Conservation (phyloP, 2,888 invertebrate genomes). For the Cremastinae sp. region DNA sequence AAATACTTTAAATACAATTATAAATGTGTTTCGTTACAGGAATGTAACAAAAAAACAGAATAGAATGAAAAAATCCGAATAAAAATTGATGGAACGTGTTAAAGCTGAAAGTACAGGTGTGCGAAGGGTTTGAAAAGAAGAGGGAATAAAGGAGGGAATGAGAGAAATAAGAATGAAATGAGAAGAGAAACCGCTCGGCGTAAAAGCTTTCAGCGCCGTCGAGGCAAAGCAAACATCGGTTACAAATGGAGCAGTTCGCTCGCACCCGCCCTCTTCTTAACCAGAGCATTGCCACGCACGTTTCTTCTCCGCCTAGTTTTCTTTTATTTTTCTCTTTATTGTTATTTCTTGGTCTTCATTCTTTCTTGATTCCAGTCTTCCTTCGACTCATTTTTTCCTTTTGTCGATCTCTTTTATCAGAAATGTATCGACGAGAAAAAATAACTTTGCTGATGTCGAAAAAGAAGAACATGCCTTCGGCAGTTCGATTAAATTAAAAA, state of each 20-base stretch:
- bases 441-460: no score
- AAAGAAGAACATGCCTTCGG: no score
- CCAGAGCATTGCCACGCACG: slow-evolving; percentile 42
- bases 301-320: slow-evolving; percentile 29
- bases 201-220: slow-evolving; percentile 73
- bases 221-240: slow-evolving; percentile 72
- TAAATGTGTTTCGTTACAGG: no score
- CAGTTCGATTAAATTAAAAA: no score
- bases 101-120: not conserved
- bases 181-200: slow-evolving; percentile 59
- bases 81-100: not conserved
- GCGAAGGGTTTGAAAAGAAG: not conserved
- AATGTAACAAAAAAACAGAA: no score
- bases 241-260: slow-evolving; percentile 68
- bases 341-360: slow-evolving; percentile 24
- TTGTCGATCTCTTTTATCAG: slow-evolving; percentile 35
- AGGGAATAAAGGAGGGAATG: slow-evolving; percentile 2
- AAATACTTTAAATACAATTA: no score
- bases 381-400: slow-evolving; percentile 42
- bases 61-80: no score
- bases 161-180: slow-evolving; percentile 14
- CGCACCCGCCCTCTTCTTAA: slow-evolving; percentile 31
- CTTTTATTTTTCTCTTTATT: slow-evolving; percentile 41
- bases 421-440: no score
- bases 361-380: slow-evolving; percentile 53